Base-by-base conservation (phyloP, 1,140 invertebrate genomes). In the Hormaphis cornu region DNA sequence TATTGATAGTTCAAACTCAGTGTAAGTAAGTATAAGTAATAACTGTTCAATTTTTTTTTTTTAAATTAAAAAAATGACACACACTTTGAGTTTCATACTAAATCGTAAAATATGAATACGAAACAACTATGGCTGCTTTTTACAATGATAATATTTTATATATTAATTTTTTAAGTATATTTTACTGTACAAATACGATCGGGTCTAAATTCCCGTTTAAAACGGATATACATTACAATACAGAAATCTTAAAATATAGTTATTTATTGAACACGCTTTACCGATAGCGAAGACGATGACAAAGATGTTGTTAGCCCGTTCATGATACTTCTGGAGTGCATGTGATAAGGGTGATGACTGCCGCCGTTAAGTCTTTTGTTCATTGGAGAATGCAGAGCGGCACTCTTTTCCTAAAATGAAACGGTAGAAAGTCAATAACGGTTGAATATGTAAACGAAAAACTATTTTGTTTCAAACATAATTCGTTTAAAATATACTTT, bases 281-380 rank as follows among this genome's bases (percentile, higher is more conserved):
- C 54, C 54, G 54, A 40, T 26, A 58, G 14, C 3, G 18, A 58
- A 4, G 54, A 40, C n/a, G 53, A 5, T 16, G 53, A 37, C 12
- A 35, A 58, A n/a, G 54, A 58, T 2, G 54, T 58, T 8, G 54
- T 20, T 14, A 58, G 20, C 4, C 54, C 54, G 16, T 58, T 58
- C 54, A 58, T 58, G 10, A 58, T 58, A 58, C 54, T 58, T 8
- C 54, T 37, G 7, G 54, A 58, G 12, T 54, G 54, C 14, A 58
- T 20, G 24, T 58, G 20, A 58, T 58, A 58, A 40, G 54, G 54
- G 26, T 58, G 54, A 5, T 58, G 54, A 7, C 54, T 20, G 16
- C 2, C 24, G 4, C 54, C 54, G 35, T 58, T 58, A 24, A 58
- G 37, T 10, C 54, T 40, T 58, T 58, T 58, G 20, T 58, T 58